phyloP scores from a whole-genome alignment of 2,113 vertebrate species.

The Castor canadensis region DNA sequence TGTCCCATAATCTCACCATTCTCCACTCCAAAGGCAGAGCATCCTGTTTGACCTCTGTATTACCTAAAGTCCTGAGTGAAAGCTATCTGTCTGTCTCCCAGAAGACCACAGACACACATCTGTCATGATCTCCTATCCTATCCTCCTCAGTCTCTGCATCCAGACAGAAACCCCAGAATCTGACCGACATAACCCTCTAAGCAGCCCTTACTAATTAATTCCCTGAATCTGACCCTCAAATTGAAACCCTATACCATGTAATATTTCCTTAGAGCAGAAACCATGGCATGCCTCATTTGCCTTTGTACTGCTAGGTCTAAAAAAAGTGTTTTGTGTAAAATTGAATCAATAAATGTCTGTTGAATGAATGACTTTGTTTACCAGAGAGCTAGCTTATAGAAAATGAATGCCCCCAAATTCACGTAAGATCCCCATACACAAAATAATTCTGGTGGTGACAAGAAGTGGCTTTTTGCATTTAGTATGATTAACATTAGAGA shows the following conservation, averaged over 20 bases:
- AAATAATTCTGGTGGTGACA: not conserved
- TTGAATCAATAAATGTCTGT: not conserved
- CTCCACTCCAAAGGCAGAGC: not conserved
- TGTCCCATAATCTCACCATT: not conserved
- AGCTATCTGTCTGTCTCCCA: not conserved
- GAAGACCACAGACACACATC: not conserved
- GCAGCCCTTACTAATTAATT: not conserved
- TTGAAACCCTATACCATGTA: not conserved
- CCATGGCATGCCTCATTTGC: not conserved
- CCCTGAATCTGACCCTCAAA: not conserved
- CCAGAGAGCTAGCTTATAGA: not conserved
- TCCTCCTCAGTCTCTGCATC: not conserved
- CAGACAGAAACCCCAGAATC: not conserved
- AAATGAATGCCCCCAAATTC: not conserved
- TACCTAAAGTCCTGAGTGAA: not conserved
- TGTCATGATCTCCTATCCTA: not conserved
- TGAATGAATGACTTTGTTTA: conserved; percentile 24
- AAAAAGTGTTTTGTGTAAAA: conserved; percentile 3
- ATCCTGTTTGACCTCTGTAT: not conserved
- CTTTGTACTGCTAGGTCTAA: not conserved
- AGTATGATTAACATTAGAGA: not conserved
- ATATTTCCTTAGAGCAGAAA: conserved; percentile 1
- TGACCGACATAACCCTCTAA: not conserved
- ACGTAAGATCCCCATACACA: not conserved
- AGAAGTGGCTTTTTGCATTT: not conserved